These are phyloP conservation scores for Puffinus mauretanicus DNA, from an alignment of 2,113 vertebrate genomes.

Conservation along the genomic window DNA sequence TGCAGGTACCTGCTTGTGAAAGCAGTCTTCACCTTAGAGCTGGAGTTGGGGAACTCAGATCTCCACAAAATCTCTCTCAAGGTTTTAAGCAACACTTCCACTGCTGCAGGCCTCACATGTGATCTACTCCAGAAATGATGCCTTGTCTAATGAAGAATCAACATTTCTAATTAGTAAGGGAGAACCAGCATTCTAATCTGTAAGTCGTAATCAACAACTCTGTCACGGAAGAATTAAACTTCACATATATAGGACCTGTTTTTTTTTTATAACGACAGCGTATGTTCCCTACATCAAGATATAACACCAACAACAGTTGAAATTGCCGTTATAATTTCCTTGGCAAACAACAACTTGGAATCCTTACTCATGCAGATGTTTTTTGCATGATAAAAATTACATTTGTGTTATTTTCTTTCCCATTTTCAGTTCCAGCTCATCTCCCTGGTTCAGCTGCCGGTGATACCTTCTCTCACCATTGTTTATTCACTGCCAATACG, in stretches of 20 bases:
- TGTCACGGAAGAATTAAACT: not conserved
- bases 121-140: not conserved
- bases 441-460: not conserved
- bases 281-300: not conserved
- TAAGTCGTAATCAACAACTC: not conserved
- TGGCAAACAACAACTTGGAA: conserved; percentile 7
- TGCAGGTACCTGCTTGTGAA: not conserved
- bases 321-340: conserved; percentile 21
- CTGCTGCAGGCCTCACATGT: not conserved
- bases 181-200: not conserved
- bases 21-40: not conserved
- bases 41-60: not conserved
- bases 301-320: not conserved
- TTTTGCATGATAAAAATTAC: not conserved
- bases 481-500: not conserved
- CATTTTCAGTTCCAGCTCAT: conserved; percentile 21
- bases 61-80: not conserved
- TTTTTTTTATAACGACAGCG: not conserved
- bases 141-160: not conserved
- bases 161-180: not conserved
- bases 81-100: not conserved
- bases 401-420: not conserved
- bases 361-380: conserved; percentile 2
- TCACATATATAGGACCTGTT: not conserved
- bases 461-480: not conserved